Base-by-base conservation (phyloP, 2,888 invertebrate genomes). In the Formica aserva region DNA sequence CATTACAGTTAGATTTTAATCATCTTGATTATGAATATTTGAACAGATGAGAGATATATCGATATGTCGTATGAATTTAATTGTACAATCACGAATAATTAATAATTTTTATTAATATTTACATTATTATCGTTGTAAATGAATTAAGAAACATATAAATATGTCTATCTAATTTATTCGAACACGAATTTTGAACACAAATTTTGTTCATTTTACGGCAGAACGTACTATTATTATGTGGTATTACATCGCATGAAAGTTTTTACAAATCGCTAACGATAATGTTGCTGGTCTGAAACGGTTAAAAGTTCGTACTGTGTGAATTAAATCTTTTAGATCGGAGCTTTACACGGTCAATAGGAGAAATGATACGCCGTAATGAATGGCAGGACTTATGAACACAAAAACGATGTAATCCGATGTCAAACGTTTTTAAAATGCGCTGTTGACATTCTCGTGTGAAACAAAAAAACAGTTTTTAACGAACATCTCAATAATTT, bases 371-470 rank as follows among this genome's bases (percentile, higher is more conserved):
- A 52, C 22, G 8, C 22, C 13, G 26, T 32, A 78, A 80, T 35
- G 76, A 67, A 52, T 11, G 32, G 15, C 11, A 35, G 22, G 63
- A 72, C 65, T 78, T 76, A 57, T 52, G 63, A 85, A 87, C 32
- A 71, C 41, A 41, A 71, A 67, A 65, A 65, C 29, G 29, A 3
- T 75, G 38, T 48, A 69, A 80, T 71, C 65, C 55, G 72, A 13
- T 22, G 71, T 80, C 41, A 63, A 55, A 29, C 32, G 57, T 71
- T 71, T 72, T 55, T 29, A n/a, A 76, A 84, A 72, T 63, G 32
- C 48, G 52, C 57, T 76, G 55, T 76, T 32, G 78, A 22, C 18
- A 41, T 9, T 48, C 4, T 48, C 22, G 9, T 38, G 22, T 18
- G 18, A 65, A 38, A 8, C 15, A 22, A 22, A 26, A 18, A 38